Percentiles rank a stretch among this genome's conserved stretches.
phyloP scores from a whole-genome alignment of 1,140 invertebrate species.

The Aphaenogaster ashmeadi region DNA sequence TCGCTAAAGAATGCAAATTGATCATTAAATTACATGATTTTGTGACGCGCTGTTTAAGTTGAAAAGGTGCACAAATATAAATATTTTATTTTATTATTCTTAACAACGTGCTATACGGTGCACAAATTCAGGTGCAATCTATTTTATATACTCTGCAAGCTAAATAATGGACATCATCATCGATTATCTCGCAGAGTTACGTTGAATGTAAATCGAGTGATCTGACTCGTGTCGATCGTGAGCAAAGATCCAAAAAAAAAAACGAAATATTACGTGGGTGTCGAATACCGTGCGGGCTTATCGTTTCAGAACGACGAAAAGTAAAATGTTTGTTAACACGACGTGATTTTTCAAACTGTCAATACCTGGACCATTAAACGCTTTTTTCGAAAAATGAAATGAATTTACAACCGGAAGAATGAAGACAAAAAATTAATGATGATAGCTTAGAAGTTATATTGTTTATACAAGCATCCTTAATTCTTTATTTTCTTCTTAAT shows the following conservation, averaged over 20 bases:
- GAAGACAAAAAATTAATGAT: not conserved
- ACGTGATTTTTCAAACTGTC: constrained; percentile 14
- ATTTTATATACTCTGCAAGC: not conserved
- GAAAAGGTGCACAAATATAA: not conserved
- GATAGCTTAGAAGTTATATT: not conserved
- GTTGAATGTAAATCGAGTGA: constrained; percentile 16
- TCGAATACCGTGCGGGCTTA: not conserved
- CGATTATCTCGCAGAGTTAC: not conserved
- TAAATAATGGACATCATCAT: not conserved
- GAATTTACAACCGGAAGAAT: not conserved
- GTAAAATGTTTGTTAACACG: not conserved
- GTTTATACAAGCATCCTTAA: not conserved
- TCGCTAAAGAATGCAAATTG: not conserved
- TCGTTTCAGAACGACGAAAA: constrained; percentile 1
- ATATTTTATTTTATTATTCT: constrained; percentile 4
- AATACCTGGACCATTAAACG: not conserved
- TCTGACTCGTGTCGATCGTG: constrained; percentile 16
- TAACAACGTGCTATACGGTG: not conserved
- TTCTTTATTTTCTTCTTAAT: not conserved
- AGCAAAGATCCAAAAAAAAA: constrained; percentile 4
- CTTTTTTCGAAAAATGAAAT: constrained; percentile 6
- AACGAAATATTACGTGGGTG: not conserved
- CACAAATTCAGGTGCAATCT: not conserved
- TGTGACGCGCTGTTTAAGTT: not conserved
- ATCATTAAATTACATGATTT: not conserved